These are phyloP conservation scores for Temnothorax rugatulus DNA, from an alignment of 2,888 invertebrate genomes.

Conservation along the genomic window DNA sequence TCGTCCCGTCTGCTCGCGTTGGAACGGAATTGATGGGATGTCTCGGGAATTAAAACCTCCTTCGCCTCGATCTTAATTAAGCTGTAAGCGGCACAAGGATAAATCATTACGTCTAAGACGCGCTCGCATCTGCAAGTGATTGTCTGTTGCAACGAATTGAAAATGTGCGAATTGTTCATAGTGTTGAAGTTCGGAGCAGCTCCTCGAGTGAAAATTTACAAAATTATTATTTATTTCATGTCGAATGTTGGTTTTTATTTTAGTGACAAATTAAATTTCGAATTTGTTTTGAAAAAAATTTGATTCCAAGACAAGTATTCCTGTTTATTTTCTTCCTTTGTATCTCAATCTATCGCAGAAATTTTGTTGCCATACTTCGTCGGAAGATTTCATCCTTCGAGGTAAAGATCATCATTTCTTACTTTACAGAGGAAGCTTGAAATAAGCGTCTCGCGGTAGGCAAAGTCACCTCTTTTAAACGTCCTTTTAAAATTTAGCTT, in stretches of 20 bases:
- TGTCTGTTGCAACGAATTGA: neutral
- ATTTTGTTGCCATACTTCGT: neutral
- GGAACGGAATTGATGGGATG: conserved; percentile 6
- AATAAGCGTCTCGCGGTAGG: neutral
- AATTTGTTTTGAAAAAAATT: neutral
- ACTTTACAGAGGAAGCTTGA: neutral
- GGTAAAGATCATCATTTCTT: neutral
- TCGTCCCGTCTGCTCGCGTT: neutral
- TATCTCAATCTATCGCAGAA: neutral
- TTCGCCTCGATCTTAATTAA: neutral
- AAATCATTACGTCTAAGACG: neutral
- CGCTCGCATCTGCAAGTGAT: neutral
- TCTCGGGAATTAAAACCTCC: neutral
- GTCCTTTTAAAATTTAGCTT: neutral
- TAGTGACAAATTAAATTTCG: neutral
- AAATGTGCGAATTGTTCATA: neutral
- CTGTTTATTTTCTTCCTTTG: neutral
- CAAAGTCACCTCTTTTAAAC: neutral
- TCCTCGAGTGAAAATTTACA: neutral
- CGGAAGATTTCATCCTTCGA: neutral
- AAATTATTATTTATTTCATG: neutral
- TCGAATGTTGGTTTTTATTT: neutral
- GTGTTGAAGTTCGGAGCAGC: neutral
- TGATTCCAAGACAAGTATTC: neutral
- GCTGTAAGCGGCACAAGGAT: neutral